Base-by-base conservation (phyloP, 2,888 invertebrate genomes). In the Mythimna albipuncta region DNA sequence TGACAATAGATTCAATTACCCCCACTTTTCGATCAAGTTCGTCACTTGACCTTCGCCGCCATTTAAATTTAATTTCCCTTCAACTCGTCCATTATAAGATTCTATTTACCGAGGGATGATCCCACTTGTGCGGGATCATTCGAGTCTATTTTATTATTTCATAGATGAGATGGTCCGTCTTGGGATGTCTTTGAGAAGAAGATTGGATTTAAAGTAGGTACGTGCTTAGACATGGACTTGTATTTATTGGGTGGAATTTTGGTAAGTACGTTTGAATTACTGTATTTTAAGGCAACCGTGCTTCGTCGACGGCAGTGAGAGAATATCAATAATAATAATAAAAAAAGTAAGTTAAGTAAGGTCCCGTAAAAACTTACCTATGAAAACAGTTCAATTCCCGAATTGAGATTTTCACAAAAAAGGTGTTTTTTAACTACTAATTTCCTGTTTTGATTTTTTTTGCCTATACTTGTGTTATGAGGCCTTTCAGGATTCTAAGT, bases 81-180 rank as follows among this genome's bases (percentile, higher is more conserved):
- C 84, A 87, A 84, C 86, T 83, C 88, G 88, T 89, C 89, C 87
- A 89, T 90, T 89, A 88, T 83, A 66, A 74, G 81, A 81, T 87
- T 88, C 84, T 89, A 89, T 91, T 90, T 88, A 87, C 85, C 64
- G 75, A 84, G 82, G 83, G 88, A 84, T 89, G 84, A 90, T 87
- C 86, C 85, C 63, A 73, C 77, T 87, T 61, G 70, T 72, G 47
- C 73, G 70, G 69, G 68, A 82, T 83, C 79, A 81, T 81, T 78
- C 74, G 70, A 73, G 64, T 77, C 77, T 83, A 73, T 86, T 87
- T 87, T 87, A 87, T 87, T 89, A 88, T 89, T 87, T 88, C 81
- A 83, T 80, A 77, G 83, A 80, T 72, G 61, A 65, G 61, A 16
- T 61, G 64, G 69, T 41, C 66, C 54, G 63, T 72, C 81, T 81